These are phyloP conservation scores for Mantis religiosa DNA, from an alignment of 2,888 invertebrate species.

Conservation along the genomic window DNA sequence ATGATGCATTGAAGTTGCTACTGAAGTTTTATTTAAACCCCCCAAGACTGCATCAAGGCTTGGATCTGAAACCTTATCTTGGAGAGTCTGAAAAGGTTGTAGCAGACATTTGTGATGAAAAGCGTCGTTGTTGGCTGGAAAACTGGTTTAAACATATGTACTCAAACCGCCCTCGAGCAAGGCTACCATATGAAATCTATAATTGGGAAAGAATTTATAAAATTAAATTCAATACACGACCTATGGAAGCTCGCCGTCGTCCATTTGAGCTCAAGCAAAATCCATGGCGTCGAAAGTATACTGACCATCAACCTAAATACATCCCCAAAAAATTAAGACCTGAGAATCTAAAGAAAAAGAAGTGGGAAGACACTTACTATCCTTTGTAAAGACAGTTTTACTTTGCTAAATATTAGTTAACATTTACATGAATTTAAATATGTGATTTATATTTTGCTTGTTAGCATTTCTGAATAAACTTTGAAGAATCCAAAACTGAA, in stretches of 20 bases:
- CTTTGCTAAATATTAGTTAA: not conserved
- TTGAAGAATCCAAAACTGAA: not conserved
- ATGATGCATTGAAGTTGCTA: constrained; percentile 67
- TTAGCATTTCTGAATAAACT: not conserved
- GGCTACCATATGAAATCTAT: constrained; percentile 64
- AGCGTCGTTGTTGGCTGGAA: constrained; percentile 67
- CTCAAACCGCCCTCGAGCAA: constrained; percentile 62
- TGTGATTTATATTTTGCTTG: not conserved
- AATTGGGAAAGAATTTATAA: constrained; percentile 83
- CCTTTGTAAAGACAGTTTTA: not conserved
- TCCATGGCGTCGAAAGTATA: constrained; percentile 58
- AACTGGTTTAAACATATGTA: constrained; percentile 62
- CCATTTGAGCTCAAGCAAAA: constrained; percentile 61
- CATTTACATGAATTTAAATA: not conserved
- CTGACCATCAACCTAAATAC: constrained; percentile 64
- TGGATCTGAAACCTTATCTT: constrained; percentile 71
- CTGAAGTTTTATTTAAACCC: constrained; percentile 69
- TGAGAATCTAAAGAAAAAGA: constrained; percentile 52
- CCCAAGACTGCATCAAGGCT: constrained; percentile 56
- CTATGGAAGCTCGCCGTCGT: constrained; percentile 62
- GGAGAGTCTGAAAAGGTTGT: constrained; percentile 52
- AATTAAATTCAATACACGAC: constrained; percentile 58
- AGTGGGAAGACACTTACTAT: constrained; percentile 12
- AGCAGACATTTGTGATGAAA: constrained; percentile 66
- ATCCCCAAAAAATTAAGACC: constrained; percentile 64